A percentile compares a stretch with the other conserved stretches of the same genome.
phyloP scores from a whole-genome alignment of 2,797 vertebrate genomes.

The Dallia pectoralis region DNA sequence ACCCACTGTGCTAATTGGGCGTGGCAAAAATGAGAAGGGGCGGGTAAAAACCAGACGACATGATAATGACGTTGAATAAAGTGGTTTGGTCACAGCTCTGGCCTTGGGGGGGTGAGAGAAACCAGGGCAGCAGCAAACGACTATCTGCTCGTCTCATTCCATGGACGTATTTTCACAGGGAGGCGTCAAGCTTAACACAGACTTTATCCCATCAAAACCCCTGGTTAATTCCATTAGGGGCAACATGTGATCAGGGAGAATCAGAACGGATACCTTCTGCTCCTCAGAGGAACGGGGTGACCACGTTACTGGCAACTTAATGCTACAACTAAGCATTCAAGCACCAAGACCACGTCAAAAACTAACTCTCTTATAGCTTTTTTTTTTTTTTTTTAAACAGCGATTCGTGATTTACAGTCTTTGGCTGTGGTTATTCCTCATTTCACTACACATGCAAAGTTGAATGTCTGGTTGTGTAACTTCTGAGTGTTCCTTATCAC shows the following conservation, averaged over 20 bases:
- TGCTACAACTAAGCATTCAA: neutral
- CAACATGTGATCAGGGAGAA: constrained; percentile 59
- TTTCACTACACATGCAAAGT: neutral
- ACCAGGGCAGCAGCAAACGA: constrained; percentile 13
- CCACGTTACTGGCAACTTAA: neutral
- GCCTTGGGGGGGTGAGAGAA: neutral
- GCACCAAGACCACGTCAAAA: neutral
- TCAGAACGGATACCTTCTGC: constrained; percentile 55
- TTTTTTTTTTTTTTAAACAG: neutral
- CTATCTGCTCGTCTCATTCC: constrained; percentile 32
- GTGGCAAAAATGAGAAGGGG: no score
- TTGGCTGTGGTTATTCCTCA: neutral
- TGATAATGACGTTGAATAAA: neutral
- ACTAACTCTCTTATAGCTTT: no score
- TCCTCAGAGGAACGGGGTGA: constrained; percentile 11
- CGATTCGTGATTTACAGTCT: neutral
- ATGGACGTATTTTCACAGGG: constrained; percentile 37
- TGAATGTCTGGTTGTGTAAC: constrained; percentile 13
- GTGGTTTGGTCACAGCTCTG: neutral
- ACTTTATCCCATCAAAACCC: constrained; percentile 54
- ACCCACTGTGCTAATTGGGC: no score
- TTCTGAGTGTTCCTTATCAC: constrained; percentile 35
- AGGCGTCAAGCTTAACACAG: constrained; percentile 27
- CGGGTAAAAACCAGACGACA: no score
- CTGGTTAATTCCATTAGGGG: constrained; percentile 66